Base-by-base conservation (phyloP, 2,888 invertebrate genomes). In the Metacarcinus magister region DNA sequence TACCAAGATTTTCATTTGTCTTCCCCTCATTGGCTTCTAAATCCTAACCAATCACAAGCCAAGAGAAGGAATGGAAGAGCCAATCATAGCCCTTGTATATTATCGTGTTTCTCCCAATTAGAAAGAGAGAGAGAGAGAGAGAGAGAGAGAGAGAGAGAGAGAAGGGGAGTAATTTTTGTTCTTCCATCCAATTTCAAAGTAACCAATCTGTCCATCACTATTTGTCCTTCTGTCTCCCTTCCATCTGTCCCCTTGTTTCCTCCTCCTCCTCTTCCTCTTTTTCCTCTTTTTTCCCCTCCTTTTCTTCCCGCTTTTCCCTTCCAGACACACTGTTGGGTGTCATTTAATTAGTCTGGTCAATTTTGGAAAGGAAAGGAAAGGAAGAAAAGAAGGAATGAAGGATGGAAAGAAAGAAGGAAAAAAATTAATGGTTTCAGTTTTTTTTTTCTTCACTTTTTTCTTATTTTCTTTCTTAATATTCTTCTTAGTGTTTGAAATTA, bases 271-370 rank as follows among this genome's bases (percentile, higher is more conserved):
- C 82, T 1, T 32, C 82, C 10, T 8, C 32, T 32, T 8, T 13
- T 7, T 10, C 82, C 32, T 8, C 32, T 7, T 10, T 13, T 32
- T 8, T 32, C 8, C 32, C 32, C 32, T 75, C 75, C 75, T 4
- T 28, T 28, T 75, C 28, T 28, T 8, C 82, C 10, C 32, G 10
- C 32, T 82, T 82, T 32, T n/a, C 43, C 91, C 43, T 46, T n/a
- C 91, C 91, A 91, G n/a, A 43, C n/a, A 16, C 7, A 23, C 10
- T 16, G 23, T 44, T 91, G 4, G 0, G 2, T 8, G 82, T 28
- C 82, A 82, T 82, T 82, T 82, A 82, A 82, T 82, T 82, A 82
- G 82, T 82, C 82, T 28, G 4, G 82, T 54, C 10, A 32, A 32
- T 82, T 32, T 5, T 32, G 28, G 82, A 82, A 32, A 23, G 13